Evolutionary conservation across 2,113 vertebrate genomes (phyloP).

Genomic region (Apistogramma diplotaenia): DNA sequence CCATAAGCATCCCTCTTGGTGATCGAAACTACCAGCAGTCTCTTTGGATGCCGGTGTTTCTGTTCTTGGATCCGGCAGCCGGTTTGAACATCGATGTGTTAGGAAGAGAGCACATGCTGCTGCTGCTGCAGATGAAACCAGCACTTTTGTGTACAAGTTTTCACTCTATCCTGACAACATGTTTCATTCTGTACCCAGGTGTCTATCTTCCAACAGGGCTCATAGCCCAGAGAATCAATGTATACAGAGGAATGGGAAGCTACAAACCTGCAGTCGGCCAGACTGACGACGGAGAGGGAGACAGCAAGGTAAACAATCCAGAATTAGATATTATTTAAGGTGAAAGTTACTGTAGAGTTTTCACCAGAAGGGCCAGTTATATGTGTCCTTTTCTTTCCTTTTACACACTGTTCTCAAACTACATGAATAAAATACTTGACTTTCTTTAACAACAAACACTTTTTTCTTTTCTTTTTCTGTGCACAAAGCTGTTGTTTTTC

Average conservation of each 20-base stretch:
- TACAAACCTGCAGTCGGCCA: conserved; percentile 71
- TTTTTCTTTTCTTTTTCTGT: too few relatives aligned
- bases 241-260: conserved; percentile 80
- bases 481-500: too few relatives aligned
- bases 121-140: background rate
- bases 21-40: background rate
- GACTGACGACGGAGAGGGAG: conserved; percentile 50
- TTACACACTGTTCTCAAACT: too few relatives aligned
- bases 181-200: conserved; percentile 19
- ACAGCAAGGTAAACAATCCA: conserved; percentile 76
- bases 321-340: background rate
- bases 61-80: background rate
- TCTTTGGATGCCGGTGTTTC: background rate
- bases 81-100: background rate
- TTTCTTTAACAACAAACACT: too few relatives aligned
- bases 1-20: background rate
- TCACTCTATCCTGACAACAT: conserved; percentile 15
- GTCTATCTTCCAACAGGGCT: conserved; percentile 78
- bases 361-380: background rate
- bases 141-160: background rate
- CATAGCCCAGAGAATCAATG: conserved; percentile 88
- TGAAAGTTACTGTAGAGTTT: background rate
- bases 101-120: background rate
- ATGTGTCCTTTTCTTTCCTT: background rate
- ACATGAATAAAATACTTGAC: too few relatives aligned